Percentiles rank a stretch among this genome's conserved stretches.
Evolutionary conservation across 2,888 invertebrate species (phyloP).

Genomic region (Heteromurus nitidus): DNA sequence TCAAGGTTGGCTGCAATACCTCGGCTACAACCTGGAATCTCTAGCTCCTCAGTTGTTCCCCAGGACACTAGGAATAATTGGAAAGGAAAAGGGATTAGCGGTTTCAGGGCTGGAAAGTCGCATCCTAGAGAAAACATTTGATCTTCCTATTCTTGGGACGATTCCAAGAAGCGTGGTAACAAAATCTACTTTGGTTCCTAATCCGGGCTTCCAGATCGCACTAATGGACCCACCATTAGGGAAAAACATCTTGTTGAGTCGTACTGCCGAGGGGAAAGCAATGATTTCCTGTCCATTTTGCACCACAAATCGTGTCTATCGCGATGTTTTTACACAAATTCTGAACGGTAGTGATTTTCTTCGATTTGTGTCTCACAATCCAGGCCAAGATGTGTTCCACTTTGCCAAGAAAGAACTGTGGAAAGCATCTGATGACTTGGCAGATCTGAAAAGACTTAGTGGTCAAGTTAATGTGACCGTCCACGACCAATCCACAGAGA

Average conservation of each 20-base stretch:
- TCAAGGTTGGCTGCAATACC: constrained; percentile 87
- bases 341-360: constrained; percentile 91
- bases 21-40: constrained; percentile 90
- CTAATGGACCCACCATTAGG: constrained; percentile 92
- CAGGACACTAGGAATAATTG: constrained; percentile 76
- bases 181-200: constrained; percentile 78
- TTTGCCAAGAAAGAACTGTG: constrained; percentile 94
- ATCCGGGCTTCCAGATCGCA: constrained; percentile 79
- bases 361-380: constrained; percentile 91
- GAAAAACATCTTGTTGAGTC: constrained; percentile 86
- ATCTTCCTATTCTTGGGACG: constrained; percentile 76
- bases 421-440: constrained; percentile 91
- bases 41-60: constrained; percentile 91
- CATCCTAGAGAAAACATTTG: constrained; percentile 85
- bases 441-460: constrained; percentile 90
- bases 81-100: constrained; percentile 76
- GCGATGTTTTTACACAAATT: constrained; percentile 93
- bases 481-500: constrained; percentile 80
- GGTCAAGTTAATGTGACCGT: constrained; percentile 94
- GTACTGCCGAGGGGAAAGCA: constrained; percentile 82
- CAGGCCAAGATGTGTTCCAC: constrained; percentile 93
- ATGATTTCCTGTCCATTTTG: constrained; percentile 86
- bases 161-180: constrained; percentile 88
- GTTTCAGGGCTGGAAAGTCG: constrained; percentile 90
- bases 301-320: constrained; percentile 91